Evolutionary conservation across 2,888 invertebrate species (phyloP).

Genomic region (Cephus runcator): DNA sequence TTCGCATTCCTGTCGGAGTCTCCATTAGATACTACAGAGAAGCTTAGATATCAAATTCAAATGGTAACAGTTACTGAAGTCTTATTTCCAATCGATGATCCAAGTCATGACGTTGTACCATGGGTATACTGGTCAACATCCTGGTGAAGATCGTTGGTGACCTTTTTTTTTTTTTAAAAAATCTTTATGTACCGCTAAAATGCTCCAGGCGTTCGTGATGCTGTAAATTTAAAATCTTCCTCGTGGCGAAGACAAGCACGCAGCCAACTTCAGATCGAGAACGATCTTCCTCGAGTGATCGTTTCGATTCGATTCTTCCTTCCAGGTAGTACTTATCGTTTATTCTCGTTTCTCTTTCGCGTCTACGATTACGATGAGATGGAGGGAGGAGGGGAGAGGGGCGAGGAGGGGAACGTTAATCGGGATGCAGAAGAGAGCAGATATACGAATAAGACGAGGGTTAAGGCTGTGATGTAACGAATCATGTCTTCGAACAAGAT

Average conservation of each 20-base stretch:
- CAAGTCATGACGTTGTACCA: background rate
- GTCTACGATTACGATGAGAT: background rate
- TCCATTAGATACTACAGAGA: background rate
- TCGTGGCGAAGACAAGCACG: slow-evolving; percentile 10
- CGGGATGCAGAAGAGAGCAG: background rate
- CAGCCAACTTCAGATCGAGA: background rate
- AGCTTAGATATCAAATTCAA: background rate
- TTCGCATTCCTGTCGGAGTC: background rate
- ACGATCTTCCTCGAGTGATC: background rate
- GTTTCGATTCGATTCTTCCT: background rate
- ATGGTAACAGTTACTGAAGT: background rate
- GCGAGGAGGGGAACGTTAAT: background rate
- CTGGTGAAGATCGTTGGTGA: background rate
- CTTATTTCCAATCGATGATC: background rate
- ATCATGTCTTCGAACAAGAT: background rate
- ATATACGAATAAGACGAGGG: too few species aligned
- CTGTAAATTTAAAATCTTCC: slow-evolving; percentile 22
- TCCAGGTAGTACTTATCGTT: background rate
- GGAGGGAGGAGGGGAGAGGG: too few species aligned
- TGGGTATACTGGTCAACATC: background rate
- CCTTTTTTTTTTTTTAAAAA: background rate
- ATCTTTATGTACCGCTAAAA: background rate
- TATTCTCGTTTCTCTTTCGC: background rate
- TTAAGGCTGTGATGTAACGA: background rate
- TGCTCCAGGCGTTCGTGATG: slow-evolving; percentile 29